Evolutionary conservation across 2,888 invertebrate species (phyloP).

Genomic region (Marasmarcha lunaedactyla): DNA sequence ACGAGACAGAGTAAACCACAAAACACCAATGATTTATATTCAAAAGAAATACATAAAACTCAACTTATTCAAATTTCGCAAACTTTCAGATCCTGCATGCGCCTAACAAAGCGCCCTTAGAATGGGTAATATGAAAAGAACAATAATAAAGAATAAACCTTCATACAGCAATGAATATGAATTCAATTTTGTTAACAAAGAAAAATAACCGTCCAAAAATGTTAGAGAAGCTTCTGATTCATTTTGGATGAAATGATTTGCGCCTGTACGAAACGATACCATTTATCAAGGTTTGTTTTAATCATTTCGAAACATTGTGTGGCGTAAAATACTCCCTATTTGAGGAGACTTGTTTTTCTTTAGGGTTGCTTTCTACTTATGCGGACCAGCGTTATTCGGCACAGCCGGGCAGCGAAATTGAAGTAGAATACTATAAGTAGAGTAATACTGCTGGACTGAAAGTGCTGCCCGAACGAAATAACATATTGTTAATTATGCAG

Average conservation of each 20-base stretch:
- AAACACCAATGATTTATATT: not conserved
- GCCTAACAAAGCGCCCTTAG: not conserved
- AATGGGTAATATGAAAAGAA: not conserved
- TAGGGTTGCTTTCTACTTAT: no score
- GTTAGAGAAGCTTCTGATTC: constrained; percentile 3
- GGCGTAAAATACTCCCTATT: no score
- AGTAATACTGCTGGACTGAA: no score
- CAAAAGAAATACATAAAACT: constrained; percentile 1
- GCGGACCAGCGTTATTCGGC: no score
- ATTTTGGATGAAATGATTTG: not conserved
- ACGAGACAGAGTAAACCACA: not conserved
- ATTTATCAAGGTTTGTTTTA: no score
- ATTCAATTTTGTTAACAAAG: constrained; percentile 18
- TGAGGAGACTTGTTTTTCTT: no score
- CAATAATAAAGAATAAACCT: constrained; percentile 11
- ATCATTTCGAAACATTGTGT: no score
- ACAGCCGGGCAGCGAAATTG: no score
- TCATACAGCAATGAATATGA: constrained; percentile 16
- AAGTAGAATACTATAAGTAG: no score
- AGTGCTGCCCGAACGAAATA: no score
- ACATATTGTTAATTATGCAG: no score
- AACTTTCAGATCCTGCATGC: not conserved
- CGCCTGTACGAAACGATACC: no score
- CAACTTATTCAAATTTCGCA: constrained; percentile 4
- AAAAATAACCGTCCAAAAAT: constrained; percentile 12